These are phyloP conservation scores for Menidia beryllina DNA, from an alignment of 2,113 vertebrate species.

Conservation along the genomic window DNA sequence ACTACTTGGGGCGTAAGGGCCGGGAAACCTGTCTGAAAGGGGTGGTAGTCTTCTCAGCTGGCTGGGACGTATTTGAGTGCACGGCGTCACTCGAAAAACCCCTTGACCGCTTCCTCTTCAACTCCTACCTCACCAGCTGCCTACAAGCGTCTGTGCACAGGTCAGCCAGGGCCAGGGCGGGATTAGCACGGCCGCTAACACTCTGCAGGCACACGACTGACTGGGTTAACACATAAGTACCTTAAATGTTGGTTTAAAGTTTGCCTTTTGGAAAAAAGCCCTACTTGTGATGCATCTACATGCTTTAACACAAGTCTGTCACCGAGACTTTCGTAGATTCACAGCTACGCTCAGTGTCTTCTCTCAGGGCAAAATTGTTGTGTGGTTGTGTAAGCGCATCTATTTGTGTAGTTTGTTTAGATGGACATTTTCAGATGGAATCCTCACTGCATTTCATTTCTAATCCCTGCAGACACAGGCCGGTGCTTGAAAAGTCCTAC, in stretches of 20 bases:
- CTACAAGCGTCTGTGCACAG: constrained; percentile 95
- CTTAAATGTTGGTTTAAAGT: neutral
- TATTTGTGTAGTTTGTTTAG: too few relatives aligned
- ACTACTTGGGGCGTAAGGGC: constrained; percentile 93
- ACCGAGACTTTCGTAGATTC: neutral
- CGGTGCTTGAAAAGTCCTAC: constrained; percentile 92
- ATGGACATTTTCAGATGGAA: too few relatives aligned
- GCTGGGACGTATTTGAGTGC: constrained; percentile 98
- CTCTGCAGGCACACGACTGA: constrained; percentile 1
- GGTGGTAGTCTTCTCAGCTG: constrained; percentile 94
- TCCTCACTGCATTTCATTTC: constrained; percentile 30
- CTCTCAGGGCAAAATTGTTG: too few relatives aligned
- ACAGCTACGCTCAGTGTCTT: neutral
- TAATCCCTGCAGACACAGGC: constrained; percentile 87
- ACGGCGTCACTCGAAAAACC: constrained; percentile 94
- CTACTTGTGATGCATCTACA: neutral
- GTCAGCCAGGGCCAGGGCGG: constrained; percentile 80
- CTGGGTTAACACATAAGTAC: constrained; percentile 3
- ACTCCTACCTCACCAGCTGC: constrained; percentile 98
- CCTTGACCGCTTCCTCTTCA: constrained; percentile 97
- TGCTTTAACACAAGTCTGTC: neutral
- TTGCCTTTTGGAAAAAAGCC: neutral
- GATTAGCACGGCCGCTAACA: constrained; percentile 44
- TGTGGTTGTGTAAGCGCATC: too few relatives aligned
- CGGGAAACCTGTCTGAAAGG: constrained; percentile 91